Evolutionary conservation across 2,113 vertebrate species (phyloP).

Genomic region (Ibidorhyncha struthersii): DNA sequence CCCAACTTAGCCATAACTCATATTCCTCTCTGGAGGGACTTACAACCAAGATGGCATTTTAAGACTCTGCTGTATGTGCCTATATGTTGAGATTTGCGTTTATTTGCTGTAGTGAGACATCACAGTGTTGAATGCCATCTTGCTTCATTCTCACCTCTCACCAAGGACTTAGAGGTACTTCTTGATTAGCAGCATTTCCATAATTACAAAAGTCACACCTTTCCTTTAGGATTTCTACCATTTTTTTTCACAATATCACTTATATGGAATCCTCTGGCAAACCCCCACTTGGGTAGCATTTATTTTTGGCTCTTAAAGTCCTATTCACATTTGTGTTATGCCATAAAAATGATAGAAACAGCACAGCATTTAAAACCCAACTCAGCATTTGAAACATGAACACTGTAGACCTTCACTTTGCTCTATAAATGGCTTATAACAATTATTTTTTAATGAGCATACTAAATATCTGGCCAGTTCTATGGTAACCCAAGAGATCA

Average conservation of each 20-base stretch:
- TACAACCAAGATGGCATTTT: not conserved
- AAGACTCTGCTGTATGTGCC: not conserved
- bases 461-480: slow-evolving; percentile 9
- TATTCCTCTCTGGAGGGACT: not conserved
- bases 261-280: not conserved
- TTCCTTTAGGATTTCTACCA: not conserved
- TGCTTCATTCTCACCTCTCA: not conserved
- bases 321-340: not conserved
- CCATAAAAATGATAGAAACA: not conserved
- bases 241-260: not conserved
- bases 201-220: not conserved
- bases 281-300: not conserved
- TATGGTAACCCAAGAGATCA: not conserved
- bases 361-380: slow-evolving; percentile 6
- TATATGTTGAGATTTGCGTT: not conserved
- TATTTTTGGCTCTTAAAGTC: not conserved
- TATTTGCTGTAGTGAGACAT: not conserved
- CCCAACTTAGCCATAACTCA: not conserved
- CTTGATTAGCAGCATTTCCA: not conserved
- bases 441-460: slow-evolving; percentile 42
- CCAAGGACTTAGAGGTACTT: not conserved
- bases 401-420: not conserved
- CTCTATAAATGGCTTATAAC: slow-evolving; percentile 7
- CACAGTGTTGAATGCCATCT: not conserved
- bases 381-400: slow-evolving; percentile 22